Conservation (phyloP, 2,113 vertebrate genomes). For the Garra rufa region DNA sequence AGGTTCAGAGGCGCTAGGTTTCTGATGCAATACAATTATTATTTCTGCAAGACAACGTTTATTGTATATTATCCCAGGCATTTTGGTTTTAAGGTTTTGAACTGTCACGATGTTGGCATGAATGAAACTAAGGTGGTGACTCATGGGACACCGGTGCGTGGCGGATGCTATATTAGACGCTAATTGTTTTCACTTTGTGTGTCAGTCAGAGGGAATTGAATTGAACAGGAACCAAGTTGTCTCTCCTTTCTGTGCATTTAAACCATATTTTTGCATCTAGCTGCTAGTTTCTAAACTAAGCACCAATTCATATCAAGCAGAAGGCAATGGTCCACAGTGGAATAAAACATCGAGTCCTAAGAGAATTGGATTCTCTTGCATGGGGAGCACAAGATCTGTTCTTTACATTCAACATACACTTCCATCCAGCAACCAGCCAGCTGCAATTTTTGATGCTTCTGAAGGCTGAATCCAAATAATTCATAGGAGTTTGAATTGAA, state of each 20-base stretch:
- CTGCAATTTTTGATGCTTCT: conserved; percentile 77
- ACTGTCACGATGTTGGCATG: background rate
- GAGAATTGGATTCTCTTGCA: background rate
- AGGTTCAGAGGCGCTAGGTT: conserved; percentile 28
- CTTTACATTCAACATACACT: conserved; percentile 76
- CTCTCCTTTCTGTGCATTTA: background rate
- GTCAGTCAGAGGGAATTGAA: background rate
- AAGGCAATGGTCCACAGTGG: background rate
- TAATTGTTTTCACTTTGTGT: background rate
- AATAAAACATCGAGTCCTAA: background rate
- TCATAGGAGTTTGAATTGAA: conserved; percentile 70
- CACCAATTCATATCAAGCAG: background rate
- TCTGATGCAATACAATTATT: conserved; percentile 49
- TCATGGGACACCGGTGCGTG: background rate
- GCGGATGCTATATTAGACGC: background rate
- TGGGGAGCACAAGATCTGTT: conserved; percentile 67
- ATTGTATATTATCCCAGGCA: conserved; percentile 5
- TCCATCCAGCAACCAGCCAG: conserved; percentile 75
- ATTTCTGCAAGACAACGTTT: conserved; percentile 36
- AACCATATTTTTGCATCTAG: background rate
- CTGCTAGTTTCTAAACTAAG: background rate
- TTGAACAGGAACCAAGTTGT: background rate
- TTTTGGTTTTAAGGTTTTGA: conserved; percentile 25
- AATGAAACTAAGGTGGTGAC: background rate
- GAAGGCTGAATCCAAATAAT: conserved; percentile 79